These are phyloP conservation scores for Copidosoma aretas DNA, from an alignment of 2,888 invertebrate genomes.

Conservation along the genomic window DNA sequence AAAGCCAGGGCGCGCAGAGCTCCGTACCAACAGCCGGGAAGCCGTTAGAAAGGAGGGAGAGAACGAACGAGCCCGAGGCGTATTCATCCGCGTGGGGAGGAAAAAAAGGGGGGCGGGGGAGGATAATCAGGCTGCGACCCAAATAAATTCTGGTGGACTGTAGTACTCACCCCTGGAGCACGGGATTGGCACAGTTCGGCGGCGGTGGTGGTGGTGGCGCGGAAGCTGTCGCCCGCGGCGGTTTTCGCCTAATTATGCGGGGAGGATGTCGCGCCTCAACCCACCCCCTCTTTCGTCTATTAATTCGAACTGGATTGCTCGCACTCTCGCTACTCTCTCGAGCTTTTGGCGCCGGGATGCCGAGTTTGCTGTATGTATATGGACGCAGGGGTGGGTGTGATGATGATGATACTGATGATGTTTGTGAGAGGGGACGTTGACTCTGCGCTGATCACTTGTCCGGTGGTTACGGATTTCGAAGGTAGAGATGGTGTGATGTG, in stretches of 20 bases:
- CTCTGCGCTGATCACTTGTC: too few species aligned
- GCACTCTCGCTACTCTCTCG: too few species aligned
- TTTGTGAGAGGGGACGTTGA: too few species aligned
- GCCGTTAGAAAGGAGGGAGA: too few species aligned
- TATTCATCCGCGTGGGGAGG: constrained; percentile 42
- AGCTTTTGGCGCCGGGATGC: constrained; percentile 19
- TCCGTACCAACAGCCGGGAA: too few species aligned
- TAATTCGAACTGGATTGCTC: constrained; percentile 31
- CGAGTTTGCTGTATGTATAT: too few species aligned
- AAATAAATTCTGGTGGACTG: constrained; percentile 49
- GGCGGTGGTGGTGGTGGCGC: constrained; percentile 32
- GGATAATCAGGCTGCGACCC: constrained; percentile 51
- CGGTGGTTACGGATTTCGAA: too few species aligned
- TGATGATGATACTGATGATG: too few species aligned
- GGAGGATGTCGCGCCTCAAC: constrained; percentile 15
- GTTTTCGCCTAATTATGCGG: constrained; percentile 53
- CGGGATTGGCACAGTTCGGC: constrained; percentile 31
- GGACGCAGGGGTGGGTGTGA: too few species aligned
- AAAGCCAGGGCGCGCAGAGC: background rate
- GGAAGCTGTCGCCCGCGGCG: constrained; percentile 46
- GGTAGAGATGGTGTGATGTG: too few species aligned
- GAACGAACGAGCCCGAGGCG: constrained; percentile 1
- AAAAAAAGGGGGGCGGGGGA: too few species aligned
- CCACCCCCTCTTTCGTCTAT: constrained; percentile 20
- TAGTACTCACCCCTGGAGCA: constrained; percentile 37